Evolutionary conservation across 2,888 invertebrate genomes (phyloP), one percentile per base, ranked within the genome.

Genomic region (Acanthopleura granulata): DNA sequence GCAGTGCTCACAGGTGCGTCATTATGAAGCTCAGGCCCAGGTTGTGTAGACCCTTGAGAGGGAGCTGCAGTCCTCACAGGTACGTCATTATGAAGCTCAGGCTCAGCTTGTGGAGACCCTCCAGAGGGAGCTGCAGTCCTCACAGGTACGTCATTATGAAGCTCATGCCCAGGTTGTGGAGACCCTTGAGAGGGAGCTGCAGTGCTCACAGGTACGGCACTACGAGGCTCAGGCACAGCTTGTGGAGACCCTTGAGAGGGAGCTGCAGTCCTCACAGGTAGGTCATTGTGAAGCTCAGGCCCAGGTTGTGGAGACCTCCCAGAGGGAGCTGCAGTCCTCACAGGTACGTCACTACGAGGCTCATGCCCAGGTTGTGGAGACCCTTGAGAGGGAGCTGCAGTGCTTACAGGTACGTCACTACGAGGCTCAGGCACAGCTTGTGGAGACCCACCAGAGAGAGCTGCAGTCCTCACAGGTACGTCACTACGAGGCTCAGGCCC

Each of bases 401-500:
- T 93, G 81, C 92, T 94, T 88, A 92, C 93, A 83, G 92, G 92
- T 88, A 92, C 93, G 87, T 89, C 94, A 90, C 91, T 93, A 87
- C 83, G 93, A 94, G 89, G 94, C 93, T 15, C 93, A 93, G 84
- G 93, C 93, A n/a, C 91, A 93, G 79, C 91, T 93, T 62, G 91
- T 92, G 0, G 92, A 92, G 79, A 91, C 92, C 14, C 83, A 94
- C 66, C 93, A 93, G 84, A 90, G 92, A 77, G 93, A 94, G 86
- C 89, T 94, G 25, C 92, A 93, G 82, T 91, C 92, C 77, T 91
- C 93, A 18, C 91, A 92, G 88, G 92, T 92, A 51, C 51, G 87
- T 89, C 94, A 90, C 91, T 93, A 87, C 83, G 93, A 94, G 89
- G 94, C 93, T 15, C 93, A 93, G 84, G 93, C 93, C n/a, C 91